Percentiles rank a stretch among this genome's conserved stretches.
Conservation (phyloP, 23 tunicate genomes). For the Styela plicata region DNA sequence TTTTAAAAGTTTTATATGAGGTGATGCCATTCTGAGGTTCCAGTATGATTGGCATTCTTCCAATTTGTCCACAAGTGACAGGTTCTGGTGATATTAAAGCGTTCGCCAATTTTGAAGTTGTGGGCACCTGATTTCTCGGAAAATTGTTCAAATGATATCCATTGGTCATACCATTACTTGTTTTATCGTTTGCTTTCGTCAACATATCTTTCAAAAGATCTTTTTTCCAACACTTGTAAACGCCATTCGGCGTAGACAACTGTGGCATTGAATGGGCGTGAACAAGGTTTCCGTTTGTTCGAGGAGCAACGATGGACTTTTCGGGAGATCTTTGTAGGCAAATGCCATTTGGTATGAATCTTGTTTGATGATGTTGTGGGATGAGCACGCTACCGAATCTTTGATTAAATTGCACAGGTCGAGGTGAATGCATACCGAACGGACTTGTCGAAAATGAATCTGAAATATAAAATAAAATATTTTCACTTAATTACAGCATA, state of each 20-base stretch:
- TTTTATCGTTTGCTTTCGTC: background rate
- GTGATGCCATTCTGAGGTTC: no score
- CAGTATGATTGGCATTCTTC: no score
- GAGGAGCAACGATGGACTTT: background rate
- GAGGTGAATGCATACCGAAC: background rate
- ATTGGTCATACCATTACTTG: background rate
- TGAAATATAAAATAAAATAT: background rate
- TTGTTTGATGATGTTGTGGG: background rate
- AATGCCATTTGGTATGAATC: background rate
- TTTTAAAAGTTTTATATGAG: background rate
- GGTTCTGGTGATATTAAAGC: no score
- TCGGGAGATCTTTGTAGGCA: background rate
- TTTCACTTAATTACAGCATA: no score
- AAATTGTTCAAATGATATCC: background rate
- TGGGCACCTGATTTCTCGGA: background rate
- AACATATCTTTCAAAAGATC: conserved; percentile 9
- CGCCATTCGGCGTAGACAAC: background rate
- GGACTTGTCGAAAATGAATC: background rate
- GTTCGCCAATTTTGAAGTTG: background rate
- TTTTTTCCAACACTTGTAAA: background rate
- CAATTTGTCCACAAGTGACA: no score
- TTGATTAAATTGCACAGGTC: background rate
- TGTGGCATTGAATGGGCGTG: background rate
- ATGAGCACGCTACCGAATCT: background rate
- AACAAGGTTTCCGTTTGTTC: background rate